Evolutionary conservation across 2,888 invertebrate species (phyloP), one percentile per base, ranked within the genome.

Genomic region (Entomobrya proxima): DNA sequence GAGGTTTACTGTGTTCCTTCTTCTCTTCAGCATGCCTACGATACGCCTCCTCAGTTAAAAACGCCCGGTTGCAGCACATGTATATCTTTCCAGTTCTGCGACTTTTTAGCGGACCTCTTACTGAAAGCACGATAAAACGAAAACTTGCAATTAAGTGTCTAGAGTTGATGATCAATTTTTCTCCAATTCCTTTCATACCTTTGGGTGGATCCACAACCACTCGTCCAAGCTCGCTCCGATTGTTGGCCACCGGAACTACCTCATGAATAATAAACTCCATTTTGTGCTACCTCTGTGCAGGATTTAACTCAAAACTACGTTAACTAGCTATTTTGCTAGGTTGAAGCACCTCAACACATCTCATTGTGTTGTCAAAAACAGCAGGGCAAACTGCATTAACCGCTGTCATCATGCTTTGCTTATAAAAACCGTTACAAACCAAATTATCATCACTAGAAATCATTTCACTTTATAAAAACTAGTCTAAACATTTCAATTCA

Each of bases 21-120:
- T 37, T 75, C 40, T 78, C 72, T 24, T 27, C 50, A 11, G 35
- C 18, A 76, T 88, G 88, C 13, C 55, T 81, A n/a, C n/a, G 35
- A 37, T 69, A 69, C n/a, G 30, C 27, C 27, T 69, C 37, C 4
- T 32, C 18, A 30, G 69, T 69, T 30, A 69, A 37, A 27, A 35
- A 69, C 15, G 69, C 69, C 9, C 69, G 7, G 37, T 32, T 37
- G 69, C 69, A 69, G 37, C 69, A 69, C 69, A 69, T 69, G 37
- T 30, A 15, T 13, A 69, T 37, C 37, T 69, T 69, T 11, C 35
- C 35, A 5, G 69, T 69, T 35, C 6, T 11, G 9, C 69, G 5
- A 55, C 18, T 6, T 7, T 7, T 9, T 21, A 55, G 6, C 18
- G 55, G 55, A 13, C 55, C 55, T 21, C 18, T 55, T 55, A 6